Percentiles rank a stretch among this genome's conserved stretches.
These are phyloP conservation scores for Eptesicus fuscus DNA, from an alignment of 2,113 vertebrate genomes.

Conservation along the genomic window DNA sequence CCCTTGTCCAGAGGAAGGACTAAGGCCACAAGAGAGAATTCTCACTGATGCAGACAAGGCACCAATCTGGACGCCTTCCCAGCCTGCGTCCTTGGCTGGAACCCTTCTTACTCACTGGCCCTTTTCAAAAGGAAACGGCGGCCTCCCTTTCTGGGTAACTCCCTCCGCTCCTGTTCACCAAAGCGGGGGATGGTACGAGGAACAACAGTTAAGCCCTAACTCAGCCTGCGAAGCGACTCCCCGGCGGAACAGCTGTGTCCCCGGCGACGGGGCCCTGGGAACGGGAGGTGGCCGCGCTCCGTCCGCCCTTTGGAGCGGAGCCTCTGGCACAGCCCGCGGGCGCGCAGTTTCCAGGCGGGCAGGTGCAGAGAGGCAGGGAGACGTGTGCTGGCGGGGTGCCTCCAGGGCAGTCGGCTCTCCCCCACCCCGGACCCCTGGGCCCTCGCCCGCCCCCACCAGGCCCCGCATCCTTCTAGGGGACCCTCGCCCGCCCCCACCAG, in stretches of 20 bases:
- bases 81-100: background rate
- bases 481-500: background rate
- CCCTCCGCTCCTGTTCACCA: too few relatives aligned
- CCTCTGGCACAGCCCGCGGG: fast-evolving
- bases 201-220: too few relatives aligned
- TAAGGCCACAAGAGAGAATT: background rate
- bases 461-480: too few relatives aligned
- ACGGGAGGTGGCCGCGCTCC: background rate
- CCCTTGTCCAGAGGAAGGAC: background rate
- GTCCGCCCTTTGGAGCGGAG: fast-evolving
- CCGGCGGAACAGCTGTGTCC: fast-evolving
- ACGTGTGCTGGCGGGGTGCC: fast-evolving
- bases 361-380: background rate
- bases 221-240: background rate
- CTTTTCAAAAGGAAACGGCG: background rate
- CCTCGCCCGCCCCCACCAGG: fast-evolving
- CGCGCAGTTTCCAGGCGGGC: fast-evolving
- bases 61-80: background rate
- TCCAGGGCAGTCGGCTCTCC: too few relatives aligned
- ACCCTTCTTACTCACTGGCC: background rate
- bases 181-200: background rate
- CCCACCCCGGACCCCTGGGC: fast-evolving
- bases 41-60: background rate
- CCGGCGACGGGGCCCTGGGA: fast-evolving
- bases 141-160: background rate